Conservation (phyloP, 2,113 vertebrate genomes). For the Candoia aspera region DNA sequence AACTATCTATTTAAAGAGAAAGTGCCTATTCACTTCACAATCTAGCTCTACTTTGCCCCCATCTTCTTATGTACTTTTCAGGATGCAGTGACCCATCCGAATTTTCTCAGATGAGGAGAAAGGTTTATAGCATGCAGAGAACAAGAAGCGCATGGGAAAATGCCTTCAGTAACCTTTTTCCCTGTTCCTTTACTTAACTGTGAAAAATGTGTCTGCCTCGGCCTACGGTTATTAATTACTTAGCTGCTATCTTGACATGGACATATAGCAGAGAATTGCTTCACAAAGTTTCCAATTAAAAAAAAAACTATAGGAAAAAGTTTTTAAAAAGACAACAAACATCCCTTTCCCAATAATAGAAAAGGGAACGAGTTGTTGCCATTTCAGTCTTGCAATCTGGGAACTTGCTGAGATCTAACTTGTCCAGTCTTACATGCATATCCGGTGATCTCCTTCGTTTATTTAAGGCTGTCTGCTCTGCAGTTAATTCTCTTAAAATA, state of each 20-base stretch:
- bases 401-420: constrained; percentile 50
- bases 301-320: neutral
- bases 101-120: constrained; percentile 69
- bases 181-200: constrained; percentile 65
- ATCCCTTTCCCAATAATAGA: constrained; percentile 38
- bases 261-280: constrained; percentile 28
- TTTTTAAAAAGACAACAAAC: constrained; percentile 5
- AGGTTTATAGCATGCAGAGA: constrained; percentile 72
- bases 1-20: constrained; percentile 59
- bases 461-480: constrained; percentile 14
- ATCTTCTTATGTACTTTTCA: constrained; percentile 63
- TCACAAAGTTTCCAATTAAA: constrained; percentile 36
- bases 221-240: constrained; percentile 41
- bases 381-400: constrained; percentile 27
- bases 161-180: constrained; percentile 71
- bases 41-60: constrained; percentile 38
- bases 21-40: constrained; percentile 46
- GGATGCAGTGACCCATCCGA: constrained; percentile 67
- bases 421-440: constrained; percentile 38
- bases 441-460: constrained; percentile 30
- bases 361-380: constrained; percentile 2
- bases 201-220: constrained; percentile 38
- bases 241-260: constrained; percentile 28
- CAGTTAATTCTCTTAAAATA: constrained; percentile 3
- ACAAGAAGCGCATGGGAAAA: constrained; percentile 80